phyloP scores from a whole-genome alignment of 1,140 invertebrate genomes.

The Meloidogyne chitwoodi region DNA sequence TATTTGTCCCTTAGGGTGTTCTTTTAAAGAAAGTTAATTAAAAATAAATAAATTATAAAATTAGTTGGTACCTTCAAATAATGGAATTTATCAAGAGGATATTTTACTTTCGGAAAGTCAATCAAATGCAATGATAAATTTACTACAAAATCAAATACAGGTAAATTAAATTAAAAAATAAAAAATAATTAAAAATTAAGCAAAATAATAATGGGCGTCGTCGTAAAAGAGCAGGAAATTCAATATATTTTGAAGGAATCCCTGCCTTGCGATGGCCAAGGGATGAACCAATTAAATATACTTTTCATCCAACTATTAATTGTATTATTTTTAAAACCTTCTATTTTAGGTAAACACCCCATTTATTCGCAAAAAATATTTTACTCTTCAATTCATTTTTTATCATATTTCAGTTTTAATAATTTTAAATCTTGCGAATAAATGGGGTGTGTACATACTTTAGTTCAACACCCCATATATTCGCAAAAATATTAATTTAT shows the following conservation, averaged over 20 bases:
- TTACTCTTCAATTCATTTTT: no score
- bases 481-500: no score
- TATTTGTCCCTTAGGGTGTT: no score
- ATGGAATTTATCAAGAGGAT: conserved; percentile 46
- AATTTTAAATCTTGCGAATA: no score
- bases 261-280: conserved; percentile 30
- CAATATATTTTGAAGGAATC: conserved; percentile 33
- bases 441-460: no score
- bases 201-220: not conserved
- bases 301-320: conserved; percentile 35
- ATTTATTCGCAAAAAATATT: no score
- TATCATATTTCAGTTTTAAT: no score
- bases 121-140: conserved; percentile 1
- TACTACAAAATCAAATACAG: conserved; percentile 2
- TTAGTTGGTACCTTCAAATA: conserved; percentile 37
- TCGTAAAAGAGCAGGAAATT: conserved; percentile 18
- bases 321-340: conserved; percentile 3
- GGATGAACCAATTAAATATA: conserved; percentile 38
- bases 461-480: no score
- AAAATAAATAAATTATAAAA: not conserved
- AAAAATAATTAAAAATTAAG: not conserved
- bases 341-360: no score
- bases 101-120: conserved; percentile 46
- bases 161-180: not conserved
- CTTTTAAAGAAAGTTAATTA: conserved; percentile 24